phyloP scores from a whole-genome alignment of 2,888 invertebrate genomes.

The Eucera pruinosa region DNA sequence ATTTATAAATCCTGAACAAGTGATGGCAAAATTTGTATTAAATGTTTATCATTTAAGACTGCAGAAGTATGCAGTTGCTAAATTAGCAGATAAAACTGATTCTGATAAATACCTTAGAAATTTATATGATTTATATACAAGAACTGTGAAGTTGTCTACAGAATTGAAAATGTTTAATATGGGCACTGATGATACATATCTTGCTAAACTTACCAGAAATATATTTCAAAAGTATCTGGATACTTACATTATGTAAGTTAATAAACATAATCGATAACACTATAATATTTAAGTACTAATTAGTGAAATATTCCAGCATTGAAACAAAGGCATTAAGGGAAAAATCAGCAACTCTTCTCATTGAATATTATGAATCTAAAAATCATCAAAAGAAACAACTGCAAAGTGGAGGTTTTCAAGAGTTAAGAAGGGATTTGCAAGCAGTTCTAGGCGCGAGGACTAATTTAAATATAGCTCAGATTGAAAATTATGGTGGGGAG shows the following conservation, averaged over 20 bases:
- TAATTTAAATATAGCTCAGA: conserved; percentile 96
- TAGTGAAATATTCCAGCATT: conserved; percentile 82
- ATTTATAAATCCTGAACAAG: conserved; percentile 97
- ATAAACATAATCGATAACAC: neutral
- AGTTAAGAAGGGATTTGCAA: conserved; percentile 96
- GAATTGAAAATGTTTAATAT: conserved; percentile 91
- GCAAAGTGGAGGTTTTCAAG: conserved; percentile 96
- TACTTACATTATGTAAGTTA: conserved; percentile 89
- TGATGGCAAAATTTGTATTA: conserved; percentile 98
- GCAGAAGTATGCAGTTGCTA: conserved; percentile 93
- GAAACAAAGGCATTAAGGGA: conserved; percentile 93
- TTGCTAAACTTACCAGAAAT: conserved; percentile 91
- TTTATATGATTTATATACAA: conserved; percentile 95
- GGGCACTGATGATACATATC: conserved; percentile 91
- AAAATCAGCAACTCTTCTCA: conserved; percentile 90
- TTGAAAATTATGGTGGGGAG: conserved; percentile 98
- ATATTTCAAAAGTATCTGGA: conserved; percentile 93
- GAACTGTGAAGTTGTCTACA: conserved; percentile 90
- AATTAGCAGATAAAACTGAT: conserved; percentile 92
- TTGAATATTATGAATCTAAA: conserved; percentile 95
- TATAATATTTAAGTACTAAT: conserved; percentile 5
- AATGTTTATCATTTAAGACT: conserved; percentile 97
- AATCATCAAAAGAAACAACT: conserved; percentile 97
- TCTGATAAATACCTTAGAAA: conserved; percentile 95
- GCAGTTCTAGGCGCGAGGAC: conserved; percentile 96